Evolutionary conservation across 2,113 vertebrate species (phyloP).

Genomic region (Phasianus colchicus): DNA sequence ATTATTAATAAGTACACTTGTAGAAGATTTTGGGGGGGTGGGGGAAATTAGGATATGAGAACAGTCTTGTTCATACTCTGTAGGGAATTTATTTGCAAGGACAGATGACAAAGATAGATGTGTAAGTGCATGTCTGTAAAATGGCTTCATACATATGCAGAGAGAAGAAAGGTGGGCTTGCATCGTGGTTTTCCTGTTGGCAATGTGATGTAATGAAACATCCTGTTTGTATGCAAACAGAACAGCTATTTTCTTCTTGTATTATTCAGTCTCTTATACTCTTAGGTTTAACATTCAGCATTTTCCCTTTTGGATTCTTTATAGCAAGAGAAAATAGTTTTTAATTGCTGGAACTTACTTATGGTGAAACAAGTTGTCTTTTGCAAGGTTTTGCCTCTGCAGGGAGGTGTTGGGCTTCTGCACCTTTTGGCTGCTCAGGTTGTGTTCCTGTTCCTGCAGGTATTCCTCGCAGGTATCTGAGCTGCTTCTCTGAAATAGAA

Average conservation of each 20-base stretch:
- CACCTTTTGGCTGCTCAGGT: background rate
- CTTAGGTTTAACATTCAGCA: background rate
- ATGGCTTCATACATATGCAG: background rate
- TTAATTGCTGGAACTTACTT: background rate
- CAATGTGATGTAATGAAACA: background rate
- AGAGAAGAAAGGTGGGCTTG: background rate
- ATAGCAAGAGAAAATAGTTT: background rate
- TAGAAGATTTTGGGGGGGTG: background rate
- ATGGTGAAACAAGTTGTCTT: background rate
- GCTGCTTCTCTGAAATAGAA: background rate
- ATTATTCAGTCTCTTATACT: background rate
- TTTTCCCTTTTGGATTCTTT: background rate
- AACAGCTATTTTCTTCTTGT: background rate
- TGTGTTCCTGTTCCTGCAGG: background rate
- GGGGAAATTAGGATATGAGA: background rate
- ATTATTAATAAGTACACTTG: conserved; percentile 10
- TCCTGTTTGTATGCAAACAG: background rate
- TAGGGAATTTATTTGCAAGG: conserved; percentile 36
- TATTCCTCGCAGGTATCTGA: background rate
- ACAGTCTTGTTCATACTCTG: background rate
- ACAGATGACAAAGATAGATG: background rate
- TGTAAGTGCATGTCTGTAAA: background rate
- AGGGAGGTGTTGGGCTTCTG: background rate
- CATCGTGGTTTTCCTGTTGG: background rate
- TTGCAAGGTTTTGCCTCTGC: background rate